A percentile compares a stretch with the other conserved stretches of the same genome.
These are phyloP conservation scores for Drosophila rufa DNA, from an alignment of 1,140 invertebrate species.

Conservation along the genomic window DNA sequence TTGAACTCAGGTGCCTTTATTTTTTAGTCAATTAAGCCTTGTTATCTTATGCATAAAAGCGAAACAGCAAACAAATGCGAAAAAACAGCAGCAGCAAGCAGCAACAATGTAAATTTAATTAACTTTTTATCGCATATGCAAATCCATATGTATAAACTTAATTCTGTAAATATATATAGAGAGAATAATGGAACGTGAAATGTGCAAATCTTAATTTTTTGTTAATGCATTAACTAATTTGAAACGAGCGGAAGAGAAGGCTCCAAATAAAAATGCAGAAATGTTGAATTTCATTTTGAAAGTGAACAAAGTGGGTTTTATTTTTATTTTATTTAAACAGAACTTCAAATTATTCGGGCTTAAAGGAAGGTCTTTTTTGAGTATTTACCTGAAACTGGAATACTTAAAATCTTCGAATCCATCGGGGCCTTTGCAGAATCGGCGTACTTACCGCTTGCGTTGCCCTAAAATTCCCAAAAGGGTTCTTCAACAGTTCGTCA, in stretches of 20 bases:
- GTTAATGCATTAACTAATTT: slow-evolving; percentile 46
- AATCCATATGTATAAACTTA: slow-evolving; percentile 39
- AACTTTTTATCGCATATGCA: slow-evolving; percentile 55
- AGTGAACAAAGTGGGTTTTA: slow-evolving; percentile 19
- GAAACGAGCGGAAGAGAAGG: slow-evolving; percentile 23
- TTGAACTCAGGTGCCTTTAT: slow-evolving; percentile 83
- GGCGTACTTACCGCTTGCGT: background rate
- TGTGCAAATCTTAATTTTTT: slow-evolving; percentile 50
- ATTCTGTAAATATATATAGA: slow-evolving; percentile 49
- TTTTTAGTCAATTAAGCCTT: slow-evolving; percentile 81
- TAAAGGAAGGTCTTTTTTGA: too few relatives aligned
- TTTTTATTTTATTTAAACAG: background rate
- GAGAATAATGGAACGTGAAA: slow-evolving; percentile 56
- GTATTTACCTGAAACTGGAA: too few relatives aligned
- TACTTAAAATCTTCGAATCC: too few relatives aligned
- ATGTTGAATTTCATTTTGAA: slow-evolving; percentile 56
- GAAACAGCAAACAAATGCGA: slow-evolving; percentile 25
- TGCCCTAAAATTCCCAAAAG: too few relatives aligned
- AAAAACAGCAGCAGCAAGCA: slow-evolving; percentile 33
- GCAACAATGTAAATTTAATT: slow-evolving; percentile 61
- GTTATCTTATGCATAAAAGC: slow-evolving; percentile 81
- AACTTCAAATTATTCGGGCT: background rate
- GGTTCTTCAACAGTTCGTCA: too few relatives aligned
- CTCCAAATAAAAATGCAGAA: slow-evolving; percentile 49
- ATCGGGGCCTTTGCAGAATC: too few relatives aligned